These are phyloP conservation scores for Neotoma lepida DNA, from an alignment of 2,113 vertebrate species.

Conservation along the genomic window DNA sequence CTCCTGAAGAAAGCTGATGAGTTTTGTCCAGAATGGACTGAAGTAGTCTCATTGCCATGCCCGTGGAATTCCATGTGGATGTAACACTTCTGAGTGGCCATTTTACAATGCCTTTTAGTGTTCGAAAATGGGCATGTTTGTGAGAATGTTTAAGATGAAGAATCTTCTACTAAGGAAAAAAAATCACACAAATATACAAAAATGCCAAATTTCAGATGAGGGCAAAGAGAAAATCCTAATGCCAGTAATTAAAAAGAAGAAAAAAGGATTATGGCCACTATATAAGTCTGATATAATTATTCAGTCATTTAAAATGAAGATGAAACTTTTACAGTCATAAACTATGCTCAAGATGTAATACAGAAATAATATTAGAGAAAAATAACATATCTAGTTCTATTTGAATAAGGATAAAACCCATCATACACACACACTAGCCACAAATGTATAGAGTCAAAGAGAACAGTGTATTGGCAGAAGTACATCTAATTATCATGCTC, in stretches of 20 bases:
- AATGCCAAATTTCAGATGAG: not conserved
- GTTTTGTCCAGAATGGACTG: no score
- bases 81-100: not conserved
- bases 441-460: not conserved
- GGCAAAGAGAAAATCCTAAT: not conserved
- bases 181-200: not conserved
- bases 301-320: not conserved
- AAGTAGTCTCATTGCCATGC: not conserved
- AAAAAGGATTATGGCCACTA: not conserved
- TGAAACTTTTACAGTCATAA: not conserved
- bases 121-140: not conserved
- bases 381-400: not conserved
- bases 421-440: not conserved
- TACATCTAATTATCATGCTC: not conserved
- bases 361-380: not conserved
- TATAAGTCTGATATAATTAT: not conserved
- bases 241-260: not conserved
- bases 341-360: not conserved
- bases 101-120: not conserved
- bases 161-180: not conserved
- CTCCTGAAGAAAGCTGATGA: not conserved
- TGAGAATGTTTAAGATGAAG: not conserved
- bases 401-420: not conserved
- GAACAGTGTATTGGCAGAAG: not conserved
- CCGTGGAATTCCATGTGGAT: not conserved